A percentile compares a stretch with the other conserved stretches of the same genome.
phyloP scores from a whole-genome alignment of 2,797 vertebrate species.

The Manis crassicaudata region DNA sequence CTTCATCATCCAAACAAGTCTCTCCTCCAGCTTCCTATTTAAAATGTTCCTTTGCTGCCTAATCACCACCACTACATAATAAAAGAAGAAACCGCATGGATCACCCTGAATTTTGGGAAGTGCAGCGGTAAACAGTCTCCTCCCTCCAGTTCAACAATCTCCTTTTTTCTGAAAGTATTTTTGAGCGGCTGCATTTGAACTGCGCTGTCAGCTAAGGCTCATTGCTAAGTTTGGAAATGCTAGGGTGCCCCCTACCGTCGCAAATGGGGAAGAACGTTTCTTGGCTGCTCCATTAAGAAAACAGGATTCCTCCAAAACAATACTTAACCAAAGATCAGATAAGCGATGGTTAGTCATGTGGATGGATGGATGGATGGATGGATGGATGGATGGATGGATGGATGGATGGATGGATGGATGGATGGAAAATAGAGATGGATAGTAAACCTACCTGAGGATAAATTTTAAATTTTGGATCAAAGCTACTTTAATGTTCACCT shows the following conservation, averaged over 20 bases:
- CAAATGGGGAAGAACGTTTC: not conserved
- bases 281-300: not conserved
- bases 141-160: not conserved
- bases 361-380: too few relatives aligned
- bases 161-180: not conserved
- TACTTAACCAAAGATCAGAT: not conserved
- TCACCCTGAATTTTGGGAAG: not conserved
- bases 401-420: not conserved
- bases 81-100: not conserved
- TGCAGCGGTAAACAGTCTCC: not conserved
- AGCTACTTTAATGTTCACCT: not conserved
- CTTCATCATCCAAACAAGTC: rapidly evolving
- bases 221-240: conserved; percentile 64
- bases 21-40: not conserved
- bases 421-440: not conserved
- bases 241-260: conserved; percentile 77
- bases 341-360: not conserved
- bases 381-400: not conserved
- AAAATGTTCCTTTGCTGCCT: not conserved
- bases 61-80: not conserved
- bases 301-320: not conserved
- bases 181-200: not conserved
- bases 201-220: not conserved
- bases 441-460: not conserved
- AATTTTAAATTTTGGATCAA: not conserved